Base-by-base conservation (phyloP, 2,113 vertebrate genomes). In the Tricholaema leucomelas region DNA sequence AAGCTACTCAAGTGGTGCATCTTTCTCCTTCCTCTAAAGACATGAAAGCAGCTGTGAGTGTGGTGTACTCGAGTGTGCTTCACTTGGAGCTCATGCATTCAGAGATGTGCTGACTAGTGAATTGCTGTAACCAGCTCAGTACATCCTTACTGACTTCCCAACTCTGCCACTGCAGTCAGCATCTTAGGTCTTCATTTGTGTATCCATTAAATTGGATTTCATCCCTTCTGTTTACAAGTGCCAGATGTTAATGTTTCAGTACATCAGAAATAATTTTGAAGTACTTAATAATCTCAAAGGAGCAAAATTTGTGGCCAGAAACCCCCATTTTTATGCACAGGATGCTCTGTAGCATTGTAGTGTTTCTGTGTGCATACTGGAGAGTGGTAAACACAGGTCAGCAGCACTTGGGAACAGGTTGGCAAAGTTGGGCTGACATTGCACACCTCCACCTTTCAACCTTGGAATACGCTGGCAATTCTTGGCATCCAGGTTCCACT, bases 381-480 rank as follows among this genome's bases (percentile, higher is more conserved):
- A 52, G 54, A 23, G 28, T 46, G 24, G 63, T 73, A 73, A 67
- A 8, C 31, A 30, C 46, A 38, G 42, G 38, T 46, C 56, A 70
- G 46, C 52, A 38, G 9, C 19, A 6, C 17, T 48, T 63, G 42
- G n/a, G 65, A 31, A 11, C 12, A 28, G 55, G 46, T 42, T 48
- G 40, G 54, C 33, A 27, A 59, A 48, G 46, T 19, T 48, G 46
- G 20, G 65, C 20, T 71, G 38, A 65, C 7, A 6, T 48, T 30
- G 58, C 10, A 12, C 1, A 0, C 46, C 75, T 63, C 52, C 1
- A 1, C 46, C 30, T 59, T 71, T 48, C 52, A 31, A 4, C 60
- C 31, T 58, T 1, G 0, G 56, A 70, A 52, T 35, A 58, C 4
- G 21, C 30, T 8, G 10, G 9, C 2, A 1, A 27, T 38, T 64